Evolutionary conservation across 1,140 invertebrate genomes (phyloP).

Genomic region (Drosophila yakuba): DNA sequence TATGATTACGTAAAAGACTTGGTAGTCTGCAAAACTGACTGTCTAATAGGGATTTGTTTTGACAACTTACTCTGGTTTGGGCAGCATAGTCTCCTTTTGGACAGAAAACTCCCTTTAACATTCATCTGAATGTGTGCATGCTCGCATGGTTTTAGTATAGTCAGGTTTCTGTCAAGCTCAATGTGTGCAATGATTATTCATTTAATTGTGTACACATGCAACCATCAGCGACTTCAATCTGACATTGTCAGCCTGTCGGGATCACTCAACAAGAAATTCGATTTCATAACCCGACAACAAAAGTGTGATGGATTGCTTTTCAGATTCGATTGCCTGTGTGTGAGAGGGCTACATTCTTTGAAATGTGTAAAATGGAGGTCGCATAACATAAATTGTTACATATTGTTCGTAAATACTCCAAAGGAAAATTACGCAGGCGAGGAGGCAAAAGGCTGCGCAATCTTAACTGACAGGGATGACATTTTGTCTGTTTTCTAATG

Average conservation of each 20-base stretch:
- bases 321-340: constrained; percentile 14
- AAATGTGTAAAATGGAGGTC: constrained; percentile 6
- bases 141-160: constrained; percentile 1
- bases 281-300: constrained; percentile 28
- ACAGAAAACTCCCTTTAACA: neutral
- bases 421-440: constrained; percentile 46
- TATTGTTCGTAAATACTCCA: constrained; percentile 49
- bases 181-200: constrained; percentile 34
- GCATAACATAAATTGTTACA: constrained; percentile 27
- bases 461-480: constrained; percentile 27
- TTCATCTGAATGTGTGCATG: neutral
- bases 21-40: constrained; percentile 5
- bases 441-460: constrained; percentile 22
- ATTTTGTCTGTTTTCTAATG: neutral
- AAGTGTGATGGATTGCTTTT: constrained; percentile 37
- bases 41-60: constrained; percentile 12
- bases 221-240: constrained; percentile 1
- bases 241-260: constrained; percentile 26
- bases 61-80: neutral
- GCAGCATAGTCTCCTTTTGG: constrained; percentile 15
- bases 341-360: constrained; percentile 4
- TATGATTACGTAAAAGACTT: constrained; percentile 13
- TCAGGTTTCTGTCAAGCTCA: constrained; percentile 40
- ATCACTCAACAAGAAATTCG: constrained; percentile 27
- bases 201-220: constrained; percentile 31